These are phyloP conservation scores for Acanthaster planci DNA, from an alignment of 35 echinoderm and acorn worm genomes.

Conservation along the genomic window DNA sequence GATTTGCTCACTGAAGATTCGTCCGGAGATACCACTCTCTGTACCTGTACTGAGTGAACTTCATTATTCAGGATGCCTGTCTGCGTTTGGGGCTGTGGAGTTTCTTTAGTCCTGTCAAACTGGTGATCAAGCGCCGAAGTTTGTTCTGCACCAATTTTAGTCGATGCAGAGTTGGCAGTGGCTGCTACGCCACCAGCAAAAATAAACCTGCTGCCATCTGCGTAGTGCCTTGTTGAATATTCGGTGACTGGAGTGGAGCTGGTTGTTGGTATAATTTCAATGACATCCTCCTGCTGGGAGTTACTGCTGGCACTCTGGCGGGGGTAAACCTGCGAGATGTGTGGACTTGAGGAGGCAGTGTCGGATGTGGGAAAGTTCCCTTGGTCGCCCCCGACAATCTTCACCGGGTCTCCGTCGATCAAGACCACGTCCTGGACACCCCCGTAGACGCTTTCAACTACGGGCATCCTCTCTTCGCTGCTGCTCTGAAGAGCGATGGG, in stretches of 20 bases:
- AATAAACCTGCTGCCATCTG: conserved; percentile 12
- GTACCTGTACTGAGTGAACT: neutral
- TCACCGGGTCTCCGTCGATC: neutral
- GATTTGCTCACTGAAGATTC: neutral
- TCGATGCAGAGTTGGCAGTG: neutral
- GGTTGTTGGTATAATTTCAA: neutral
- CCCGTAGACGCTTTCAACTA: conserved; percentile 4
- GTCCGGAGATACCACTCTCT: neutral
- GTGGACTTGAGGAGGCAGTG: neutral
- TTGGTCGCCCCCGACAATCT: neutral
- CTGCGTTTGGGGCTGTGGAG: neutral
- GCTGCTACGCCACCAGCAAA: neutral
- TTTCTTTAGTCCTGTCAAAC: neutral
- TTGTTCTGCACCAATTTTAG: neutral
- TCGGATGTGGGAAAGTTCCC: neutral
- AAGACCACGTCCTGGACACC: conserved; percentile 9
- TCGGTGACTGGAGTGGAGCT: neutral
- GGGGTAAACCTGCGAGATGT: neutral
- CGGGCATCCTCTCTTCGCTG: neutral
- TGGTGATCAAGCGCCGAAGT: neutral
- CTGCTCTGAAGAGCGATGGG: neutral
- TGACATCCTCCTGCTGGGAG: neutral
- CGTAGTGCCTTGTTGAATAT: conserved; percentile 11
- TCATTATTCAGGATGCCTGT: neutral
- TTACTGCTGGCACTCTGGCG: neutral